Evolutionary conservation across 2,888 invertebrate species (phyloP).

Genomic region (Gordius sp.): DNA sequence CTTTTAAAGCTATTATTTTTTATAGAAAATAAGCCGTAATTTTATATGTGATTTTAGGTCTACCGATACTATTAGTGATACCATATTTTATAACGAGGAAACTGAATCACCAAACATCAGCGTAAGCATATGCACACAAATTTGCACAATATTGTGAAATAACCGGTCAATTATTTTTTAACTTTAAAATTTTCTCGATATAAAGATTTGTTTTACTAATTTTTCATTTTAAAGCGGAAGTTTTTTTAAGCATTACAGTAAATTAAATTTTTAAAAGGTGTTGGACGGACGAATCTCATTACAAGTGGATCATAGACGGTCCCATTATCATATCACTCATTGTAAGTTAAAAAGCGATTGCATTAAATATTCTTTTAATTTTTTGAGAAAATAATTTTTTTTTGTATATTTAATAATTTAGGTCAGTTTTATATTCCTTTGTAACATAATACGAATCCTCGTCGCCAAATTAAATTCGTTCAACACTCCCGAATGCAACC

Average conservation of each 20-base stretch:
- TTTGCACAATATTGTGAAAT: too few species aligned
- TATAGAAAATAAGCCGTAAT: too few species aligned
- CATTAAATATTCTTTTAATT: not conserved
- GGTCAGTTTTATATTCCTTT: constrained; percentile 26
- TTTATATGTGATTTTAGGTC: not conserved
- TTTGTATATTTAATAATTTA: constrained; percentile 20
- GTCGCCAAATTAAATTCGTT: constrained; percentile 26
- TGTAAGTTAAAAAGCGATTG: constrained; percentile 17
- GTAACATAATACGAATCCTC: constrained; percentile 27
- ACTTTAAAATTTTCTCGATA: too few species aligned
- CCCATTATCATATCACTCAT: constrained; percentile 15
- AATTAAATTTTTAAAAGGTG: constrained; percentile 17
- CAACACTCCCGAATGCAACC: constrained; percentile 15
- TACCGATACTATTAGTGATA: not conserved
- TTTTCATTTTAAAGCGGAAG: too few species aligned
- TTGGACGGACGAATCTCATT: constrained; percentile 18
- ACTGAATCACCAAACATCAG: not conserved
- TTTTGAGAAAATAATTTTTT: not conserved
- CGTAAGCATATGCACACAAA: too few species aligned
- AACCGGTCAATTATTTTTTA: too few species aligned
- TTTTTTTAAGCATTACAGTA: too few species aligned
- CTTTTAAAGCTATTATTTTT: too few species aligned
- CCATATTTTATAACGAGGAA: not conserved
- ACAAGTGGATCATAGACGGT: constrained; percentile 17
- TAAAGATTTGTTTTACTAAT: too few species aligned